A percentile compares a stretch with the other conserved stretches of the same genome.
phyloP scores from a whole-genome alignment of 2,888 invertebrate genomes.

The Leptopterna dolabrata region DNA sequence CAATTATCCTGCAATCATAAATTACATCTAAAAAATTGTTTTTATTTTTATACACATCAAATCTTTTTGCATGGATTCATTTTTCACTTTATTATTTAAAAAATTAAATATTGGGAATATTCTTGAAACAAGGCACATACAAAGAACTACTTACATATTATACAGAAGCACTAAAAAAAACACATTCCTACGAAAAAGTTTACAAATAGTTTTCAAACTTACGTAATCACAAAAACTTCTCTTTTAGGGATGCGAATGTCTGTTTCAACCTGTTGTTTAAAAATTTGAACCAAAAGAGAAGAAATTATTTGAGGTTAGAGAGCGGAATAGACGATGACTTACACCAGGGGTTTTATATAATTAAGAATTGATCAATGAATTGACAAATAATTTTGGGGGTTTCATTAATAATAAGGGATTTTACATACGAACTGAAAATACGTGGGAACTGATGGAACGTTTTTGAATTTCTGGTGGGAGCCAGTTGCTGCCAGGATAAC shows the following conservation, averaged over 20 bases:
- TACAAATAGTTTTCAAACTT: conserved; percentile 57
- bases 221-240: conserved; percentile 25
- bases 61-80: neutral
- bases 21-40: conserved; percentile 45
- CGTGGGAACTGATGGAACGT: neutral
- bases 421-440: neutral
- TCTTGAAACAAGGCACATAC: conserved; percentile 64
- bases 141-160: conserved; percentile 61
- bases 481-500: too few relatives aligned
- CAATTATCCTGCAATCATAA: conserved; percentile 1
- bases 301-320: neutral
- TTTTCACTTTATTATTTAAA: conserved; percentile 41
- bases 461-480: too few relatives aligned
- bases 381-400: neutral
- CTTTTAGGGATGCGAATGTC: neutral
- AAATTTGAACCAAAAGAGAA: neutral
- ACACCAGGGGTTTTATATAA: neutral
- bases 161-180: conserved; percentile 61
- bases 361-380: conserved; percentile 29
- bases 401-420: neutral
- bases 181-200: conserved; percentile 55
- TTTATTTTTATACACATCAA: conserved; percentile 58
- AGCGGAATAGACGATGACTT: neutral
- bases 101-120: conserved; percentile 59
- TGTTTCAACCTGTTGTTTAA: neutral